phyloP scores from a whole-genome alignment of 1,140 invertebrate species.

The Polypedilum pembai region DNA sequence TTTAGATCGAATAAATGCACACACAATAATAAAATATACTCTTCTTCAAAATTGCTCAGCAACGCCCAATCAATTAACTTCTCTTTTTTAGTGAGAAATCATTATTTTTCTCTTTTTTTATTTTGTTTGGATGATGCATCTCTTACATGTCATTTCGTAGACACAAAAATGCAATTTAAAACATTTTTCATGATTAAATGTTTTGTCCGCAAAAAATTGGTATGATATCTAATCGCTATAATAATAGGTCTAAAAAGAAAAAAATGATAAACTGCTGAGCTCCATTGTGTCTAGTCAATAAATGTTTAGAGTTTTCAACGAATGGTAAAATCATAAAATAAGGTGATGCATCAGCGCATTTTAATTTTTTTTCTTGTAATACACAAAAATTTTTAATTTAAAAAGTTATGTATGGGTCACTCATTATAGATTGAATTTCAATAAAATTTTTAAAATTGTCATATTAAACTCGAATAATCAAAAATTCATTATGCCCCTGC shows the following conservation, averaged over 20 bases:
- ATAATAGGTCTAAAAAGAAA: not conserved
- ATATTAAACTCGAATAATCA: too few relatives aligned
- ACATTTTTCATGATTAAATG: not conserved
- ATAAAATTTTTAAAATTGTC: too few relatives aligned
- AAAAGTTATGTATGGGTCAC: too few relatives aligned
- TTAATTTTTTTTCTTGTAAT: too few relatives aligned
- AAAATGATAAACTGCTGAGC: not conserved
- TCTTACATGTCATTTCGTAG: not conserved
- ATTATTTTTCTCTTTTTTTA: not conserved
- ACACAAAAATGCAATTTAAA: not conserved
- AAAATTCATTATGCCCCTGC: too few relatives aligned
- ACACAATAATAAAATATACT: not conserved
- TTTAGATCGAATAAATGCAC: not conserved
- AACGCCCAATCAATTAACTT: conserved; percentile 27
- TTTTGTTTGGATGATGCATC: not conserved
- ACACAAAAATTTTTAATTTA: too few relatives aligned
- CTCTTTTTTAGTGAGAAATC: not conserved
- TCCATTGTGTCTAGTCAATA: conserved; percentile 22
- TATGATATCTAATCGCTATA: not conserved
- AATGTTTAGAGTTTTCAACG: too few relatives aligned
- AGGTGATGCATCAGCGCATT: too few relatives aligned
- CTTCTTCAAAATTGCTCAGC: conserved; percentile 7
- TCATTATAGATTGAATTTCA: too few relatives aligned
- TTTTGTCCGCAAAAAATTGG: not conserved
- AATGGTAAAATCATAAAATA: too few relatives aligned